Evolutionary conservation across 2,797 vertebrate genomes (phyloP), one percentile per base, ranked within the genome.

Genomic region (Alcedo atthis): DNA sequence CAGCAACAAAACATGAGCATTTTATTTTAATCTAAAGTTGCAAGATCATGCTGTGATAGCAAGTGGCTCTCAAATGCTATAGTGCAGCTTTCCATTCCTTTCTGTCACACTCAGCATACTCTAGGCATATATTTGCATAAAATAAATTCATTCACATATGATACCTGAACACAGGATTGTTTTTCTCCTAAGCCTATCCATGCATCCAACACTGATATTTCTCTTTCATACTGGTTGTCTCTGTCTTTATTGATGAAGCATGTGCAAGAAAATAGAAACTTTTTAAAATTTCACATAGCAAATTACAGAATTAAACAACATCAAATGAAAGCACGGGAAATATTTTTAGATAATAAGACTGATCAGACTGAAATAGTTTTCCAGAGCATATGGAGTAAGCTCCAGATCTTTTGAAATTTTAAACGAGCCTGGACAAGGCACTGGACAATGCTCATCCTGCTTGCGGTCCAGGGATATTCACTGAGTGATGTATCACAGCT

Each of bases 1-100:
- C 79, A 94, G 61, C 64, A 80, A 61, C 35, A 71, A 87, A 87
- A 89, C 46, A 58, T 3, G 33, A 87, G 33, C 43, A 26, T 80
- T 92, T 94, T 74, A 82, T 89, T 89, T 68, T 22, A 51, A 32
- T 48, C 71, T 85, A 5, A 61, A 45, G 66, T n/a, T 71, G 69
- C 49, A 87, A 58, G 66, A 68, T 90, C 69, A 10, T 43, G 76
- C 89, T 95, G 86, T 81, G 81, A 58, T 51, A 78, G 71, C 16
- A 8, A 93, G 81, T 40, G 62, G 68, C 32, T 95, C 76, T 87
- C 71, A 77, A 81, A 54, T 55, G 58, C 51, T 71, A 8, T 8
- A 74, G 77, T 94, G 76, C 30, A 69, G 54, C 46, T 54, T 93
- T 85, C 26, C 45, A 28, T 93, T 91, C 49, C 66, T 89, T 70